These are phyloP conservation scores for Bilobella aurantiaca DNA, from an alignment of 1,140 invertebrate genomes.

Conservation along the genomic window DNA sequence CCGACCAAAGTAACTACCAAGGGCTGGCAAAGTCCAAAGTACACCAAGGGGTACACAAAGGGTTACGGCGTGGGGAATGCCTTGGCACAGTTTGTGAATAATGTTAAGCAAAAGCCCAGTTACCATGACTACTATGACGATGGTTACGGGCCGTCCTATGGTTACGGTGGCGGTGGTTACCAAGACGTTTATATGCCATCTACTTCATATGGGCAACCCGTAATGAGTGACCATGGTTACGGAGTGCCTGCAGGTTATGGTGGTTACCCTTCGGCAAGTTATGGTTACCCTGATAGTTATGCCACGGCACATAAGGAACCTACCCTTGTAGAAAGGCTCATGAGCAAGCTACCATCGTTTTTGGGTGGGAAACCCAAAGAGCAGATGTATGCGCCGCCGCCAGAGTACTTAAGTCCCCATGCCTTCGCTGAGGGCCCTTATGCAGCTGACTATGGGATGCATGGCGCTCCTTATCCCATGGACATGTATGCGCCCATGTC, in stretches of 20 bases:
- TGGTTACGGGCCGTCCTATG: background rate
- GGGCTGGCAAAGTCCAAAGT: background rate
- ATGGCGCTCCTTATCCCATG: too few species aligned
- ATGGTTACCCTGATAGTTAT: background rate
- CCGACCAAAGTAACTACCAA: background rate
- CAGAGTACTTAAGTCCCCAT: background rate
- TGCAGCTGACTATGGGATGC: background rate
- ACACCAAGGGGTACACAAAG: background rate
- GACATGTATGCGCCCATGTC: too few species aligned
- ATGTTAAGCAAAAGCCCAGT: background rate
- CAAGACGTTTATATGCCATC: background rate
- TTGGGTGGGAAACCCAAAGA: background rate
- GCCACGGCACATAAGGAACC: background rate
- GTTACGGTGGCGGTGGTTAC: background rate
- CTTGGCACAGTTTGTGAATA: background rate
- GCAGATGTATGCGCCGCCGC: background rate
- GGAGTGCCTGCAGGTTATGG: background rate
- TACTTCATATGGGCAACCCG: too few species aligned
- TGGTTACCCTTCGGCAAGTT: background rate
- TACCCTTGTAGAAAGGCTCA: background rate
- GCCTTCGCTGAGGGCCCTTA: background rate
- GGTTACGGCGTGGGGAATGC: background rate
- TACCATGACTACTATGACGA: constrained; percentile 2
- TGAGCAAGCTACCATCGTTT: background rate
- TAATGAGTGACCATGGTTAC: background rate